Evolutionary conservation across 2,797 vertebrate genomes (phyloP).

Genomic region (Diplodus sargus): DNA sequence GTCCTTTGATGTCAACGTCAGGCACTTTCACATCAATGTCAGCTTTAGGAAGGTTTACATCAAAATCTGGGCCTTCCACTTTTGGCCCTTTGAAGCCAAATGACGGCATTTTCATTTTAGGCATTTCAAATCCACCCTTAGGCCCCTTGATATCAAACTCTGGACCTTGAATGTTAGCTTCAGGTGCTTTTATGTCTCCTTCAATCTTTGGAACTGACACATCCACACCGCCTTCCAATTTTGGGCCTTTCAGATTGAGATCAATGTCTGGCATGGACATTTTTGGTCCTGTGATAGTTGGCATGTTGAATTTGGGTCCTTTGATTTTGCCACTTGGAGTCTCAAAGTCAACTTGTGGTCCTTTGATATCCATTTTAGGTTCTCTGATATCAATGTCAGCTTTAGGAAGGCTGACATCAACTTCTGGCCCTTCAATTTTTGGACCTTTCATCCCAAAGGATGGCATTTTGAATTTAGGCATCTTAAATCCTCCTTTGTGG

Average conservation of each 20-base stretch:
- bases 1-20: neutral
- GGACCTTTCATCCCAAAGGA: constrained; percentile 3
- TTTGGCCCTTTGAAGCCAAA: constrained; percentile 5
- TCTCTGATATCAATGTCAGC: constrained; percentile 22
- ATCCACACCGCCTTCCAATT: constrained; percentile 20
- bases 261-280: constrained; percentile 43
- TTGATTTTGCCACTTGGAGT: constrained; percentile 7
- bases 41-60: constrained; percentile 4
- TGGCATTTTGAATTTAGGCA: constrained; percentile 83
- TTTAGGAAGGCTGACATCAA: constrained; percentile 40
- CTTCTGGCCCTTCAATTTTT: constrained; percentile 7
- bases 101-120: neutral
- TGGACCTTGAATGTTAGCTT: neutral
- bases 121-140: neutral
- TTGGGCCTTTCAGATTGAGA: constrained; percentile 64
- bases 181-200: neutral
- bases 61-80: neutral
- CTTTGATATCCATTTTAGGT: neutral
- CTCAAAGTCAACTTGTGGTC: neutral
- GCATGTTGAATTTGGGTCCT: constrained; percentile 59
- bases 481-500: constrained; percentile 72
- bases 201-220: neutral
- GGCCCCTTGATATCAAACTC: neutral
- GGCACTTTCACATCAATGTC: constrained; percentile 8
- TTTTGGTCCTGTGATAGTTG: constrained; percentile 61